These are phyloP conservation scores for Cyprinus carpio DNA, from an alignment of 2,113 vertebrate genomes.

Conservation along the genomic window DNA sequence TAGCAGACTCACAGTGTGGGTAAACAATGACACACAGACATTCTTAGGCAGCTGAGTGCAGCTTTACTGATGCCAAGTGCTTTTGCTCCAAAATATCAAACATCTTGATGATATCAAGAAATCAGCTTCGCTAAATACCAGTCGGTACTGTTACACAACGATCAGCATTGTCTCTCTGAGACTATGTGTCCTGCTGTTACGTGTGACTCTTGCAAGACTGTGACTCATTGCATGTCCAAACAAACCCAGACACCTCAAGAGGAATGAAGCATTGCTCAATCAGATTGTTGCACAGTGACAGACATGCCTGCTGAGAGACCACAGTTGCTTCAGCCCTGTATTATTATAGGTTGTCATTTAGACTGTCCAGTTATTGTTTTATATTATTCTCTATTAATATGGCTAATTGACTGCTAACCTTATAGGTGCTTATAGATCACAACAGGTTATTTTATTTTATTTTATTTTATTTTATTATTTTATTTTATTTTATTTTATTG, in stretches of 20 bases:
- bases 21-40: neutral
- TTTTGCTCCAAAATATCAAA: slow-evolving; percentile 12
- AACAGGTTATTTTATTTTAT: neutral
- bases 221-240: slow-evolving; percentile 12
- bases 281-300: neutral
- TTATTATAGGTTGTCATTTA: neutral
- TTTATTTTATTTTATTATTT: too few species aligned
- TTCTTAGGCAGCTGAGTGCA: neutral
- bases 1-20: neutral
- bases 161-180: neutral
- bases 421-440: too few species aligned
- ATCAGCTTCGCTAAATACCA: neutral
- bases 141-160: neutral
- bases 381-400: neutral
- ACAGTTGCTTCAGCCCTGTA: neutral
- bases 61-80: slow-evolving; percentile 4
- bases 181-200: neutral
- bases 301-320: slow-evolving; percentile 10
- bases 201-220: neutral
- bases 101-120: neutral
- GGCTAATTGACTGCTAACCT: neutral
- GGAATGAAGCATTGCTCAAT: slow-evolving; percentile 32
- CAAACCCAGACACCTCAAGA: neutral
- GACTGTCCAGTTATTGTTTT: neutral
- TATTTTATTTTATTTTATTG: neutral